phyloP scores from a whole-genome alignment of 2,113 vertebrate genomes.

The Leuciscus idus region DNA sequence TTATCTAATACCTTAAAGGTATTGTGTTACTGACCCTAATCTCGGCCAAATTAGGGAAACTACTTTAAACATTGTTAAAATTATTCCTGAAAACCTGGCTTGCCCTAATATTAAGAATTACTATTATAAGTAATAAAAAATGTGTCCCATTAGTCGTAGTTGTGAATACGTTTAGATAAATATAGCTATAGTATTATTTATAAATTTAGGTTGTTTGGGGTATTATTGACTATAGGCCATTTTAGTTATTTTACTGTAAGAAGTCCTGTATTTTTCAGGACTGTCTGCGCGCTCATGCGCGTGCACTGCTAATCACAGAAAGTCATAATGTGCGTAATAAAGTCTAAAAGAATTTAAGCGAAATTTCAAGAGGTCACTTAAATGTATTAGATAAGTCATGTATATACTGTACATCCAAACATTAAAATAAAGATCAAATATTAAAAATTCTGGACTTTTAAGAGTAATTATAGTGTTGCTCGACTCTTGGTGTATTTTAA shows the following conservation, averaged over 20 bases:
- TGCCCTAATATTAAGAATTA: neutral
- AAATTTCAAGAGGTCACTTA: neutral
- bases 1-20: neutral
- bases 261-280: neutral
- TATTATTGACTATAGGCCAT: neutral
- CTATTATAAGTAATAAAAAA: neutral
- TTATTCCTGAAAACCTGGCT: neutral
- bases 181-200: neutral
- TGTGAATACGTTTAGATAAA: neutral
- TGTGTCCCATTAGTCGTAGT: neutral
- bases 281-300: neutral
- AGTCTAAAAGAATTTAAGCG: neutral
- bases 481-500: neutral
- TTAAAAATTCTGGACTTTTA: neutral
- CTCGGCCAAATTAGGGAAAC: neutral
- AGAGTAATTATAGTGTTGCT: neutral
- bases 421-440: neutral
- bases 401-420: neutral
- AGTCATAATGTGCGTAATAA: neutral
- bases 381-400: neutral
- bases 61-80: neutral
- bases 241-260: neutral
- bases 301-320: neutral
- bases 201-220: neutral
- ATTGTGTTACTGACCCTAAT: neutral